A percentile compares a stretch with the other conserved stretches of the same genome.
Conservation (phyloP, 2,888 invertebrate species). For the Aethes cnicana region DNA sequence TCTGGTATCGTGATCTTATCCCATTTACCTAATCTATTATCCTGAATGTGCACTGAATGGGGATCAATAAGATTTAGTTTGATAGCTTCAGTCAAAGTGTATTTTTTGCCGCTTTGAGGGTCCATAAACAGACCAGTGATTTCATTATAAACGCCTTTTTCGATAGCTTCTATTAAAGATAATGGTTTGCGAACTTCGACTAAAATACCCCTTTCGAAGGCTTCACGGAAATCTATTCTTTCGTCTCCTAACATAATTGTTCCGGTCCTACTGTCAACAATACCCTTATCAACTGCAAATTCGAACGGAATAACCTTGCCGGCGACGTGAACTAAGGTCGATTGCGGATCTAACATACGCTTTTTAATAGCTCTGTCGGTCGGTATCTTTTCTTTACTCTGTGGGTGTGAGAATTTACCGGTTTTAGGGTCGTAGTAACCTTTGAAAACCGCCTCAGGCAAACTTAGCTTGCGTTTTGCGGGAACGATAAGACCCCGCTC, state of each 20-base stretch:
- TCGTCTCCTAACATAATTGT: slow-evolving; percentile 84
- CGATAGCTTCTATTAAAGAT: slow-evolving; percentile 90
- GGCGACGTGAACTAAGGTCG: slow-evolving; percentile 91
- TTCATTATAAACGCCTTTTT: slow-evolving; percentile 90
- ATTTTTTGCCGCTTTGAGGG: slow-evolving; percentile 88
- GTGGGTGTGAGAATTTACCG: slow-evolving; percentile 91
- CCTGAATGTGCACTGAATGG: slow-evolving; percentile 91
- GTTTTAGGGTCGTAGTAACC: slow-evolving; percentile 94
- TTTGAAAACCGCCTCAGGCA: slow-evolving; percentile 94
- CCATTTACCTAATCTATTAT: slow-evolving; percentile 88
- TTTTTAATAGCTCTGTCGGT: slow-evolving; percentile 92
- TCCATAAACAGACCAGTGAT: slow-evolving; percentile 91
- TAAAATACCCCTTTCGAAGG: slow-evolving; percentile 91
- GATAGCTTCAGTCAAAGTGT: slow-evolving; percentile 92
- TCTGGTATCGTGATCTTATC: slow-evolving; percentile 90
- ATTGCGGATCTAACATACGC: slow-evolving; percentile 91
- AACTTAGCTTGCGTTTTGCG: slow-evolving; percentile 90
- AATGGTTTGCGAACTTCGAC: slow-evolving; percentile 92
- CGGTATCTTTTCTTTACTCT: slow-evolving; percentile 89
- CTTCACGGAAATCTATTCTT: slow-evolving; percentile 90
- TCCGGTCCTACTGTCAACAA: slow-evolving; percentile 89
- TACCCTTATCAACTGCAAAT: slow-evolving; percentile 89
- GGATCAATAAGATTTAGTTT: slow-evolving; percentile 91
- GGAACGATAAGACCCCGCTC: slow-evolving; percentile 91
- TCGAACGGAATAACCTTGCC: slow-evolving; percentile 92